phyloP scores from a whole-genome alignment of 2,113 vertebrate genomes.

The Gambusia holbrooki region DNA sequence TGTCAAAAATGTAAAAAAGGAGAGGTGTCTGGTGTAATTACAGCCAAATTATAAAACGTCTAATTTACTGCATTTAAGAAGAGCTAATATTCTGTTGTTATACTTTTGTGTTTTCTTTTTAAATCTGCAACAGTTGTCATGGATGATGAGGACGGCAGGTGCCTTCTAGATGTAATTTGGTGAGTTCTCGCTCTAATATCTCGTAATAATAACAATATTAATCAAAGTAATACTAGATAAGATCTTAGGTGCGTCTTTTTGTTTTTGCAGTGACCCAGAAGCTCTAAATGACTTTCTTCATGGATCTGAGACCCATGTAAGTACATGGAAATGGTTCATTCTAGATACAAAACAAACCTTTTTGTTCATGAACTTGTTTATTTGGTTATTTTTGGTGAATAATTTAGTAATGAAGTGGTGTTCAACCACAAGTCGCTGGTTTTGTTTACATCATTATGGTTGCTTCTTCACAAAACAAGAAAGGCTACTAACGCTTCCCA shows the following conservation, averaged over 20 bases:
- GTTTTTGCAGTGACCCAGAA: constrained; percentile 79
- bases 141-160: constrained; percentile 99
- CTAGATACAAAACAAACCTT: constrained; percentile 15
- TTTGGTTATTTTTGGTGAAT: constrained; percentile 11
- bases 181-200: constrained; percentile 72
- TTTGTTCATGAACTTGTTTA: constrained; percentile 13
- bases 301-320: constrained; percentile 86
- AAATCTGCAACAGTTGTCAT: constrained; percentile 89
- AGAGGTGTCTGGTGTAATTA: neutral
- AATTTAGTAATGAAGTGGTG: neutral
- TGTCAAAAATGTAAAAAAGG: neutral
- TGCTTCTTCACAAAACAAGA: constrained; percentile 46
- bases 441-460: constrained; percentile 33
- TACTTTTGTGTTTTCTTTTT: neutral
- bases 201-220: neutral
- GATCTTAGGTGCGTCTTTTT: neutral
- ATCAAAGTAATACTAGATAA: neutral
- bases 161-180: constrained; percentile 99
- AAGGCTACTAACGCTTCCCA: constrained; percentile 71
- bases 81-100: neutral
- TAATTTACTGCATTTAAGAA: neutral
- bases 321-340: constrained; percentile 49
- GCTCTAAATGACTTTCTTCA: constrained; percentile 86
- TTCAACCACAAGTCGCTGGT: constrained; percentile 14
- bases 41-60: neutral